phyloP scores from a whole-genome alignment of 2,797 vertebrate species.

The Lagocephalus sceleratus region DNA sequence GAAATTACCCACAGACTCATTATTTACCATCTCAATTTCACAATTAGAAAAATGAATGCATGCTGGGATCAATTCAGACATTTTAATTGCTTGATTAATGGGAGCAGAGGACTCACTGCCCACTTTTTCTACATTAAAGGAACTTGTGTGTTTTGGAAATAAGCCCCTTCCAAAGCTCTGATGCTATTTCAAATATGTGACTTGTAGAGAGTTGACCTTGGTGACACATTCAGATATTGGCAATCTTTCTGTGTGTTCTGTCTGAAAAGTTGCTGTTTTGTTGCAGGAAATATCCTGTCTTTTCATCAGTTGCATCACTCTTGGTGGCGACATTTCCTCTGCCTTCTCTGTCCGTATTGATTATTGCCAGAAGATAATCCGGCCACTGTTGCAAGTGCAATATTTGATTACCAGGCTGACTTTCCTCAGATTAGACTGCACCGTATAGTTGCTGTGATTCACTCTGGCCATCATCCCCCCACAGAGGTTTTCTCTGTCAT shows the following conservation, averaged over 20 bases:
- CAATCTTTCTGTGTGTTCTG: too few relatives aligned
- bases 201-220: neutral
- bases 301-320: neutral
- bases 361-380: neutral
- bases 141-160: conserved; percentile 1
- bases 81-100: neutral
- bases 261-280: too few relatives aligned
- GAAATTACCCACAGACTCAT: neutral
- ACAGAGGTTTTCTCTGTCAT: neutral
- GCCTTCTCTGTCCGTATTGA: neutral
- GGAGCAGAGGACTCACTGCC: conserved; percentile 4
- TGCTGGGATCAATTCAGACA: neutral
- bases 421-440: neutral
- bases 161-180: neutral
- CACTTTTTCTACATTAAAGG: conserved; percentile 3
- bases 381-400: neutral
- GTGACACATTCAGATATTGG: too few relatives aligned
- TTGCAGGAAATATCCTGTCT: too few relatives aligned
- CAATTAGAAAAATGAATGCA: neutral
- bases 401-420: conserved; percentile 1
- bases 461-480: neutral
- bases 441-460: too few relatives aligned
- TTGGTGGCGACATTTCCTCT: neutral
- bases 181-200: conserved; percentile 9
- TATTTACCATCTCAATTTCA: neutral